Percentiles rank a stretch among this genome's conserved stretches.
Conservation (phyloP, 1,140 invertebrate genomes). For the Brachionus calyciflorus region DNA sequence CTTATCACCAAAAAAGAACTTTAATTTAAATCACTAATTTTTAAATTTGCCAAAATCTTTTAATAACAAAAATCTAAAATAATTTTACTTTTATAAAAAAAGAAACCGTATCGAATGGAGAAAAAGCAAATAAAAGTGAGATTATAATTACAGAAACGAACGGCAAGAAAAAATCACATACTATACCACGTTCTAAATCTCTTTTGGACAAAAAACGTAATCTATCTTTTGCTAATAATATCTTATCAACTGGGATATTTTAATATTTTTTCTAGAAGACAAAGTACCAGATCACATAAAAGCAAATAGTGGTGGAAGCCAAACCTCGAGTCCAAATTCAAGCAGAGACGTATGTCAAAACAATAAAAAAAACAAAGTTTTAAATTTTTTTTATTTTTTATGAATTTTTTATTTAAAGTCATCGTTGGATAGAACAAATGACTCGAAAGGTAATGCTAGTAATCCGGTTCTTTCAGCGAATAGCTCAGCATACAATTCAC, state of each 20-base stretch:
- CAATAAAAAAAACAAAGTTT: background rate
- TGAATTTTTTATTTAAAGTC: background rate
- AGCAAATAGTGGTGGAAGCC: slow-evolving; percentile 12
- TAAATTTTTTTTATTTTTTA: background rate
- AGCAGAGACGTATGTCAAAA: slow-evolving; percentile 24
- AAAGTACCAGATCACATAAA: slow-evolving; percentile 36
- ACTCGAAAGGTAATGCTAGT: slow-evolving; percentile 2
- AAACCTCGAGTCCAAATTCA: slow-evolving; percentile 14
- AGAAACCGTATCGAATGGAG: slow-evolving; percentile 34
- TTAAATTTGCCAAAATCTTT: too few species aligned
- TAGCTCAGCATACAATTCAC: background rate
- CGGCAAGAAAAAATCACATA: slow-evolving; percentile 30
- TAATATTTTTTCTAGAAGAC: background rate
- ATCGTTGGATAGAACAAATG: slow-evolving; percentile 22
- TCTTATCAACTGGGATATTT: background rate
- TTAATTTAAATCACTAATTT: too few species aligned
- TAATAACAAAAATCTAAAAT: background rate
- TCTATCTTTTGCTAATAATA: background rate
- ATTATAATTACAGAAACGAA: slow-evolving; percentile 11
- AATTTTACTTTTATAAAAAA: background rate
- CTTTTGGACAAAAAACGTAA: slow-evolving; percentile 38
- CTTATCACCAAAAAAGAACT: too few species aligned
- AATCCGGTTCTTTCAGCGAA: slow-evolving; percentile 24
- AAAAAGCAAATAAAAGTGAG: slow-evolving; percentile 44
- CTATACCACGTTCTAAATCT: slow-evolving; percentile 31